A percentile compares a stretch with the other conserved stretches of the same genome.
phyloP scores from a whole-genome alignment of 2,113 vertebrate species.

The Melanerpes aurifrons region DNA sequence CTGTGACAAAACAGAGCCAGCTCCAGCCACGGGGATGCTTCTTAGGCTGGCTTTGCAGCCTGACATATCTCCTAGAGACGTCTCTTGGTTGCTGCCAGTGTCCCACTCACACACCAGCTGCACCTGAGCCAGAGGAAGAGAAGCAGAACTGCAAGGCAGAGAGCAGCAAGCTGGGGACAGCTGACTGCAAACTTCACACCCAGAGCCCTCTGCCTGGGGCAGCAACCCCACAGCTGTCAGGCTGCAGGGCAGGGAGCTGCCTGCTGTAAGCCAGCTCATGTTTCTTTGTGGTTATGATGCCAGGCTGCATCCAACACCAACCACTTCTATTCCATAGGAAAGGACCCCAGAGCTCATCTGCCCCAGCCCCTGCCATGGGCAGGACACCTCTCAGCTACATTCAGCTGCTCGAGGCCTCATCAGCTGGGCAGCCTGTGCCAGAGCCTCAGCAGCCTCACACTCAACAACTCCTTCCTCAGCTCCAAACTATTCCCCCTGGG shows the following conservation, averaged over 20 bases:
- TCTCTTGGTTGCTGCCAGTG: neutral
- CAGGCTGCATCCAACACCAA: neutral
- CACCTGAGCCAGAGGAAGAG: fast-evolving
- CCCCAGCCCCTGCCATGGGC: no score
- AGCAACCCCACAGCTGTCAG: neutral
- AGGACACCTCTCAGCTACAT: no score
- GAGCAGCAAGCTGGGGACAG: neutral
- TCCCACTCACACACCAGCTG: fast-evolving
- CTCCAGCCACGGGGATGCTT: neutral
- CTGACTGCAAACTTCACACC: neutral
- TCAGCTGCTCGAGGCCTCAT: no score
- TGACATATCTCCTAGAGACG: neutral
- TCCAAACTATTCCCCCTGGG: no score
- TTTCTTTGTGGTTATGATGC: neutral
- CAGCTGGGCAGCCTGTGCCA: no score
- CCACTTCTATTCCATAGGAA: neutral
- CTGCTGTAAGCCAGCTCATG: neutral
- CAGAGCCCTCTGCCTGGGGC: neutral
- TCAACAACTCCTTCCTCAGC: no score
- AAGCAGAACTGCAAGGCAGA: neutral
- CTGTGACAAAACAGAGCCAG: neutral
- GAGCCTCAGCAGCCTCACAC: no score
- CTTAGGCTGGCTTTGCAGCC: neutral
- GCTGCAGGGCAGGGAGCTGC: neutral
- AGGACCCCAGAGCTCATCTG: neutral